Base-by-base conservation (phyloP, 92 coral and sea anemone species). In the Blastomussa wellsi region DNA sequence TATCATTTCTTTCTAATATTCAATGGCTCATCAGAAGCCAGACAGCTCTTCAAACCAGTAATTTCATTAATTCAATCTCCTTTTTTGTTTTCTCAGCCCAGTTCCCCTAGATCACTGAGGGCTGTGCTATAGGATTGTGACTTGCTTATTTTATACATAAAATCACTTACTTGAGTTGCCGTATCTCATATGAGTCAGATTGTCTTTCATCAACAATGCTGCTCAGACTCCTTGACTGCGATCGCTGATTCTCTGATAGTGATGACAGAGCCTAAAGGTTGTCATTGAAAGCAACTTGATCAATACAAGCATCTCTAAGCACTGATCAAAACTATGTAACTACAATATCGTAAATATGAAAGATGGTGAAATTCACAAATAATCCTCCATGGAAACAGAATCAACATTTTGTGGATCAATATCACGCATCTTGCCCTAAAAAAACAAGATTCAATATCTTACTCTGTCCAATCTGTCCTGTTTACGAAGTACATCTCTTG, bases 401-500 rank as follows among this genome's bases (percentile, higher is more conserved):
- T n/a, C n/a, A n/a, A n/a, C n/a, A n/a, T n/a, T n/a, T n/a, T n/a
- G n/a, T n/a, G n/a, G n/a, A n/a, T n/a, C 1, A 2, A 51, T 14
- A 1, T 11, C 20, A 16, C 15, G 2, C 57, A 51, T 51, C 57
- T 22, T 16, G 4, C 57, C 15, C 57, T 51, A 57, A 22, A 5
- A 19, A 26, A 62, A 52, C 12, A 70, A 24, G 57, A 75, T 47
- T n/a, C 7, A 1, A 13, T 14, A 7, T 14, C 90, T 90, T 78
- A 94, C 98, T 79, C 93, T 92, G 70, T 94, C 98, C 39, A 92
- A 86, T 44, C 92, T 76, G 36, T 94, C 98, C 32, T 93, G 95
- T 53, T 91, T 87, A 39, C 95, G 86, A 28, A 88, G 86, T 26
- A 91, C 79, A 47, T 94, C 98, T 55, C 89, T 85, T 14, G 90